phyloP scores from a whole-genome alignment of 2,113 vertebrate genomes.

The Indicator indicator region DNA sequence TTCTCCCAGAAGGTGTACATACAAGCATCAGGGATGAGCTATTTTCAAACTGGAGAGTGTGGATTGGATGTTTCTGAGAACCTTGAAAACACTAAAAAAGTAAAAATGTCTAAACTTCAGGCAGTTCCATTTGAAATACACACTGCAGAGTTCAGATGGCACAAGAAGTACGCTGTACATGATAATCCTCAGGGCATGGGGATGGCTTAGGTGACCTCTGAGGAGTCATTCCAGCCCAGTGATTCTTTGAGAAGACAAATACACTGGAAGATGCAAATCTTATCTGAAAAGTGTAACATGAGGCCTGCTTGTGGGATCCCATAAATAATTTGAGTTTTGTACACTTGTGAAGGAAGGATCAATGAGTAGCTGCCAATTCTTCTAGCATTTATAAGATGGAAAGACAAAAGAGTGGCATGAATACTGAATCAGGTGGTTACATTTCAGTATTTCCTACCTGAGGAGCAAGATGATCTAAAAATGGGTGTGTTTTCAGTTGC shows the following conservation, averaged over 20 bases:
- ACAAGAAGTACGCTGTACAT: not conserved
- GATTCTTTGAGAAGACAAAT: slow-evolving; percentile 51
- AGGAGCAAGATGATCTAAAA: not conserved
- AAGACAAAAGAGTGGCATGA: not conserved
- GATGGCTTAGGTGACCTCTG: slow-evolving; percentile 38
- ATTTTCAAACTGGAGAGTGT: not conserved
- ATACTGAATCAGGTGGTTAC: not conserved
- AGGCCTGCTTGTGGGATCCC: not conserved
- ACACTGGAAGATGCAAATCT: slow-evolving; percentile 21
- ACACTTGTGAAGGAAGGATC: not conserved
- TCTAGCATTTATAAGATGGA: not conserved
- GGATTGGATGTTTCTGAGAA: not conserved
- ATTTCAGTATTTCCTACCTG: not conserved
- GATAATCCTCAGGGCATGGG: not conserved
- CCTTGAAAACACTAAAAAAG: not conserved
- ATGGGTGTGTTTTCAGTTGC: not conserved
- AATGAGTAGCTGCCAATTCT: not conserved
- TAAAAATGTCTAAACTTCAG: not conserved
- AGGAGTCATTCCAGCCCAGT: slow-evolving; percentile 37
- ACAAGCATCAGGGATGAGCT: not conserved
- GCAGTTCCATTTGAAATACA: not conserved
- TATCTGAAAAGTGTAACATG: slow-evolving; percentile 22
- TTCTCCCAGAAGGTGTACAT: accelerated
- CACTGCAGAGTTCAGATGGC: not conserved
- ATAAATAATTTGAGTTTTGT: not conserved